Percentiles rank a stretch among this genome's conserved stretches.
These are phyloP conservation scores for Hecatera dysodea DNA, from an alignment of 2,888 invertebrate species.

Conservation along the genomic window DNA sequence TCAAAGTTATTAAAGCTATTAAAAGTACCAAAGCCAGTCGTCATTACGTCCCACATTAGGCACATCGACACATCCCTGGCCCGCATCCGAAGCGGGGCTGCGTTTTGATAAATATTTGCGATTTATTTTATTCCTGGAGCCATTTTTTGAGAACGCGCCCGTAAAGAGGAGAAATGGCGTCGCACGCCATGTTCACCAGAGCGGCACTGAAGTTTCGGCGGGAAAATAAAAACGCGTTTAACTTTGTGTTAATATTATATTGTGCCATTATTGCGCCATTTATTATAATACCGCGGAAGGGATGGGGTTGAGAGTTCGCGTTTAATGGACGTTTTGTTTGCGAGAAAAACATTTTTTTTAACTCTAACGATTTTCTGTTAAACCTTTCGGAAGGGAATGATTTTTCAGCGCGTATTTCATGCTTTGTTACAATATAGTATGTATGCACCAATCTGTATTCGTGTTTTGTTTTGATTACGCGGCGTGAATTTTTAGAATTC, in stretches of 20 bases:
- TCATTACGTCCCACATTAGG: constrained; percentile 49
- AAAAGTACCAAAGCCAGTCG: constrained; percentile 24
- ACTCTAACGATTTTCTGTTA: constrained; percentile 83
- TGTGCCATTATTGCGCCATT: constrained; percentile 90
- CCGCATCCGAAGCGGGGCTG: constrained; percentile 72
- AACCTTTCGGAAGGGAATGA: constrained; percentile 81
- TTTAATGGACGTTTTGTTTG: constrained; percentile 90
- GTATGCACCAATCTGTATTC: constrained; percentile 54
- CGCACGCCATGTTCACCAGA: constrained; percentile 77
- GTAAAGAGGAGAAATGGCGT: constrained; percentile 83
- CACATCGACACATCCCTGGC: constrained; percentile 70
- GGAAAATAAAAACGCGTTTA: constrained; percentile 90
- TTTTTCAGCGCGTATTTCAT: constrained; percentile 79
- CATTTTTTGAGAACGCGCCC: constrained; percentile 84
- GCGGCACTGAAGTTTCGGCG: constrained; percentile 84
- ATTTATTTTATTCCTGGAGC: constrained; percentile 86
- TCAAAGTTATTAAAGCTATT: constrained; percentile 30
- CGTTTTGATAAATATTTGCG: constrained; percentile 88
- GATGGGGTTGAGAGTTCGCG: constrained; percentile 87
- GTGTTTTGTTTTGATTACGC: constrained; percentile 64
- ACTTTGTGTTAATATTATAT: constrained; percentile 91
- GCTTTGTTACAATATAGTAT: constrained; percentile 69
- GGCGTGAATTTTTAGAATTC: constrained; percentile 57
- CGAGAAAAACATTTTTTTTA: constrained; percentile 83
- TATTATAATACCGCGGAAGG: constrained; percentile 89